Base-by-base conservation (phyloP, 2,113 vertebrate genomes). In the Peromyscus californicus region DNA sequence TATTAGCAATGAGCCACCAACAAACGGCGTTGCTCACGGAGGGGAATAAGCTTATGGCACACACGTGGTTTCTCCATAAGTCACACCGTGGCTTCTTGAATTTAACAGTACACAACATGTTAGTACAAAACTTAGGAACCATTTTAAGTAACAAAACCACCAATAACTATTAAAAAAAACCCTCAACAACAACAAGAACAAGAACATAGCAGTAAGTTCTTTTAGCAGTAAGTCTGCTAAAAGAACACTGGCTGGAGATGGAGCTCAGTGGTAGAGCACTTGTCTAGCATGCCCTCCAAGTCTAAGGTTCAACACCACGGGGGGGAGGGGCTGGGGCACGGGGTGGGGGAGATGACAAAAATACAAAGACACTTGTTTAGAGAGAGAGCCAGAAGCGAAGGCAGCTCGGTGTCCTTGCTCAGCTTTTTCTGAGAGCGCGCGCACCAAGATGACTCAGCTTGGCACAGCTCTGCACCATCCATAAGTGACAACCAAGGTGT, bases 391-490 rank as follows among this genome's bases (percentile, higher is more conserved):
- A 15, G 39, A 39, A 31, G 10, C 31, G 42, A 57, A 94, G 48
- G 91, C 39, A 90, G 80, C 72, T 5, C 7, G 6, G 0, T 39
- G 21, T 5, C 83, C 65, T 61, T n/a, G 63, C 11, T 39, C 5
- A 10, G 54, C 22, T 33, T 31, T 21, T 26, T 16, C 51, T 31
- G 19, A 45, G 33, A 80, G 54, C 0, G 0, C 3, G 54, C 8
- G 4, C 7, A 12, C 29, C 4, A 1, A 1, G 13, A 59, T 48
- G 39, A 42, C 0, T 80, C 4, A 16, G 11, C 10, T 48, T 57
- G 42, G 72, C n/a, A 69, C 54, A 36, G 45, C 70, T 86, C 39
- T 61, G 24, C 13, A 11, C 1, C 6, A 16, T 33, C 45, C 59
- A 57, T 5, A 76, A 91, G 51, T 13, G 87, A 89, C 94, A 72